These are phyloP conservation scores for Bursaphelenchus mucronatus DNA, from an alignment of 1,140 invertebrate genomes.

Conservation along the genomic window DNA sequence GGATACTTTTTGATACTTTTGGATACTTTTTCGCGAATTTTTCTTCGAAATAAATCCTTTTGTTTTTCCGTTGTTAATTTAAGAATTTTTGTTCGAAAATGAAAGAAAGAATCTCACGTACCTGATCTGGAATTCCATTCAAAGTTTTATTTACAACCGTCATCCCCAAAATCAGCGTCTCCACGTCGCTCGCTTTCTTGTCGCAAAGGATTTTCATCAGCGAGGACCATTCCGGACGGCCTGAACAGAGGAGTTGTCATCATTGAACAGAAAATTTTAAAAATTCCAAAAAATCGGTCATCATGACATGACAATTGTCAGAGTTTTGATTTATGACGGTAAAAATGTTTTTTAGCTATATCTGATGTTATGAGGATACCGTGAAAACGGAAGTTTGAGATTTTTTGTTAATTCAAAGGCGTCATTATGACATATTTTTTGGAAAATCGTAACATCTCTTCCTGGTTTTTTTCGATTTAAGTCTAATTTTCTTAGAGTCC, in stretches of 20 bases:
- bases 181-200: slow-evolving; percentile 87
- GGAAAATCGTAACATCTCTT: too few species aligned
- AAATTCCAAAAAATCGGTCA: slow-evolving; percentile 10
- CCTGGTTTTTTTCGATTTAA: too few species aligned
- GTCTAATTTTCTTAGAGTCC: not conserved
- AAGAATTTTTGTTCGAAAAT: slow-evolving; percentile 1
- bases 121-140: slow-evolving; percentile 80
- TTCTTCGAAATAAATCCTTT: too few species aligned
- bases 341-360: too few species aligned
- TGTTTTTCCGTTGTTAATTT: too few species aligned
- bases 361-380: too few species aligned
- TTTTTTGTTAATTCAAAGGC: too few species aligned
- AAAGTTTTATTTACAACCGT: slow-evolving; percentile 93
- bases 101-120: slow-evolving; percentile 12
- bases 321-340: not conserved
- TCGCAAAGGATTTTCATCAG: slow-evolving; percentile 86
- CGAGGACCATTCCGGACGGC: slow-evolving; percentile 72
- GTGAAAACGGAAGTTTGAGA: too few species aligned
- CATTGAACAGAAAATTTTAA: slow-evolving; percentile 11
- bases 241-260: slow-evolving; percentile 55
- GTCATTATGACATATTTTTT: too few species aligned
- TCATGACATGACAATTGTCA: not conserved
- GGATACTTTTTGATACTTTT: too few species aligned
- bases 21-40: too few species aligned
- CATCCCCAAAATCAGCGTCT: slow-evolving; percentile 89